Percentiles rank a stretch among this genome's conserved stretches.
Evolutionary conservation across 2,113 vertebrate species (phyloP).

Genomic region (Mus spicilegus): DNA sequence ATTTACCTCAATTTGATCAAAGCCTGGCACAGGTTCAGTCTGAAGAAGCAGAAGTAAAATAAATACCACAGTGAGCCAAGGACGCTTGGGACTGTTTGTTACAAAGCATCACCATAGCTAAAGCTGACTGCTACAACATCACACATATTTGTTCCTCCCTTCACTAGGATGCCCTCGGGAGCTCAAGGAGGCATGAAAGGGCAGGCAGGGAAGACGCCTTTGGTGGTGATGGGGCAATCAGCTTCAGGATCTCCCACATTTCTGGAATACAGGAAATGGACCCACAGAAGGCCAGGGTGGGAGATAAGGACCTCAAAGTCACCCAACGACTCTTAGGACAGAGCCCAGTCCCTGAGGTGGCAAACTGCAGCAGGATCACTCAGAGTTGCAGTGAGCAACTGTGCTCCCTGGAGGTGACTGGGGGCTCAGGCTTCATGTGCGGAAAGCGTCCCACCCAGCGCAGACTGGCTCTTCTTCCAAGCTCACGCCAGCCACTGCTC

Average conservation of each 20-base stretch:
- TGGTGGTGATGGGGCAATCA: neutral
- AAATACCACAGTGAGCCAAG: rapidly evolving
- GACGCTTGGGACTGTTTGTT: neutral
- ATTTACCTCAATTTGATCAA: neutral
- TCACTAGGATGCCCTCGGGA: neutral
- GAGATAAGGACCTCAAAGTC: no score
- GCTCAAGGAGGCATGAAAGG: neutral
- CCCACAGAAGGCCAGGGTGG: neutral
- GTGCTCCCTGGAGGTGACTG: neutral
- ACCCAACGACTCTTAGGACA: neutral
- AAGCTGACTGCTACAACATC: neutral
- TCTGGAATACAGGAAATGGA: neutral
- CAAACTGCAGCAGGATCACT: neutral
- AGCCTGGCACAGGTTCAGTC: neutral
- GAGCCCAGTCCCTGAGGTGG: neutral
- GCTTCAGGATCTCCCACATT: neutral
- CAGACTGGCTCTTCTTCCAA: neutral
- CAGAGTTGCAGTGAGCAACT: no score
- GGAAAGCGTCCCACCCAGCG: neutral
- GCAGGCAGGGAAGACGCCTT: neutral
- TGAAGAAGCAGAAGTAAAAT: neutral
- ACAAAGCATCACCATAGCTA: rapidly evolving
- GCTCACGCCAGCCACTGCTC: neutral
- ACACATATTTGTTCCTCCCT: neutral
- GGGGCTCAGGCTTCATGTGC: neutral